These are phyloP conservation scores for Ictalurus punctatus DNA, from an alignment of 2,113 vertebrate genomes.

Conservation along the genomic window DNA sequence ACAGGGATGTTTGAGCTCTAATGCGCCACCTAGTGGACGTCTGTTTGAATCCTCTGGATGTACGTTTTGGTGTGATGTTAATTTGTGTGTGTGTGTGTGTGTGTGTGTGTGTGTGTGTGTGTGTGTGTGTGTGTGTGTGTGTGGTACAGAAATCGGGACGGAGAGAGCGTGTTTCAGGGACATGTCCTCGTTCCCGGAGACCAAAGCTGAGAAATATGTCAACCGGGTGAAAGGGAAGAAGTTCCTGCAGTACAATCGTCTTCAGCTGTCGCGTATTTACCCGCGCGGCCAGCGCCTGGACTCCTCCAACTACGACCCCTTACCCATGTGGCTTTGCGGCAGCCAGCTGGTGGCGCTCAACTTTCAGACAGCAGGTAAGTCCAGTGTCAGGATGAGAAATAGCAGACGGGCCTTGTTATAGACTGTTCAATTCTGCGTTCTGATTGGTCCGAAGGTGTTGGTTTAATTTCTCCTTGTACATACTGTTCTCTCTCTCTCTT, in stretches of 20 bases:
- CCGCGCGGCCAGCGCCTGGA: conserved; percentile 95
- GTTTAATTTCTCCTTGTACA: not conserved
- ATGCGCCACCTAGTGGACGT: too few species aligned
- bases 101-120: too few species aligned
- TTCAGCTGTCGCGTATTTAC: conserved; percentile 97
- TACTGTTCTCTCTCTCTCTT: too few species aligned
- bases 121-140: not conserved
- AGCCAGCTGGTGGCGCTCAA: conserved; percentile 97
- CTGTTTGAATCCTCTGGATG: too few species aligned
- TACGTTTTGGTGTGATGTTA: not conserved
- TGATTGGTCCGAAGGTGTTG: not conserved
- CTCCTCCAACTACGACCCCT: conserved; percentile 96
- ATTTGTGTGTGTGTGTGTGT: too few species aligned
- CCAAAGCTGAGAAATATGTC: conserved; percentile 95
- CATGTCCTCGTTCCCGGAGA: conserved; percentile 98
- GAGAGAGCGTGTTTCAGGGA: conserved; percentile 94
- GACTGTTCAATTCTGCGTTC: not conserved
- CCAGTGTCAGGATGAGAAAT: not conserved
- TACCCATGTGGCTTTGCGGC: conserved; percentile 99
- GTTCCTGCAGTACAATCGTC: conserved; percentile 97
- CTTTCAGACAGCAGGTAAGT: conserved; percentile 95
- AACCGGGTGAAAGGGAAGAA: conserved; percentile 96
- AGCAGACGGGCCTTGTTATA: not conserved
- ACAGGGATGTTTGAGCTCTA: too few species aligned
- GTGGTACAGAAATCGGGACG: conserved; percentile 87